Base-by-base conservation (phyloP, 2,888 invertebrate species). In the Eupithecia subumbrata region DNA sequence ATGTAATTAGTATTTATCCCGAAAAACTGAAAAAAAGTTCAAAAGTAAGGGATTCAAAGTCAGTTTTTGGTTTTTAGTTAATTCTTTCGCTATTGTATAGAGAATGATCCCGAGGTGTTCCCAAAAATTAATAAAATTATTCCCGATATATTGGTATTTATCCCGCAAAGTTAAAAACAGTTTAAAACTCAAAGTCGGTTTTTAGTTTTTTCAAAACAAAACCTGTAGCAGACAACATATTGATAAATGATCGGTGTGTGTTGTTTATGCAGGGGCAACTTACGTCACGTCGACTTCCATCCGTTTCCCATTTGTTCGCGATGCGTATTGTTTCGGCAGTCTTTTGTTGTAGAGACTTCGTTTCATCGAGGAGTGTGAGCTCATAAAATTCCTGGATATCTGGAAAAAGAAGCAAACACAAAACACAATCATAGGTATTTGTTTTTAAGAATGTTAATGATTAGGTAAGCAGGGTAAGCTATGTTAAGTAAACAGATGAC, bases 341-440 rank as follows among this genome's bases (percentile, higher is more conserved):
- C 95, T 99, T 99, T 95, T 99, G 98, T 93, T 98, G 98, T 84
- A 98, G 97, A 78, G 98, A 97, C 95, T 99, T 99, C 79, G 97
- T 98, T 91, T 99, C 99, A 95, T 99, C 99, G 88, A 99, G 96
- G 82, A 99, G 96, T 75, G 99, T 99, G 88, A 98, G 96, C 95
- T 99, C 99, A 95, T 99, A 99, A 95, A 99, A 99, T 94, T 99
- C 99, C 96, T 99, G 99, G 89, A 99, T 99, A 96, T 99, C 99
- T 98, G 76, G 25, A 80, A 80, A 72, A 73, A 4, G 71, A 37
- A 72, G 25, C 30, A 30, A 40, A 71, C 34, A 64, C 37, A 37
- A 0, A 37, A 37, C 37, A 37, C 4, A 37, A 63, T 12, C 16
- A 34, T 16, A 30, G 64, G 16, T 18, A 8, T 18, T 30, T 64